phyloP scores from a whole-genome alignment of 2,888 invertebrate species.

The Sarcophaga subvicina region DNA sequence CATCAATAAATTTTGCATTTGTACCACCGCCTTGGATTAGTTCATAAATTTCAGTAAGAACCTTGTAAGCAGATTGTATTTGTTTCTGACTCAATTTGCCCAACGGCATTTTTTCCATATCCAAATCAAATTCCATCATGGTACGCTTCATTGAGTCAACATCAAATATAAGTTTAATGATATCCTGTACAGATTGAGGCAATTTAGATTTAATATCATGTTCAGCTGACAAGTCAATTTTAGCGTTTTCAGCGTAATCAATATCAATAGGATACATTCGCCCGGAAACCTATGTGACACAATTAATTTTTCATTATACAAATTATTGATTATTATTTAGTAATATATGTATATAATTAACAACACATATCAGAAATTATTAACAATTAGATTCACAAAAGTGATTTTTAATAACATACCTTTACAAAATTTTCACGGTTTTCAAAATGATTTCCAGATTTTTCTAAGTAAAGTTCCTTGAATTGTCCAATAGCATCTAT shows the following conservation, averaged over 20 bases:
- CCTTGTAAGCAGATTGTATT: slow-evolving; percentile 91
- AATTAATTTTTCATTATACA: too few relatives aligned
- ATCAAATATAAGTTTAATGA: slow-evolving; percentile 95
- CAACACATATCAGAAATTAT: too few relatives aligned
- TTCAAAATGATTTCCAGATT: slow-evolving; percentile 92
- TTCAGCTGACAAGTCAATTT: slow-evolving; percentile 79
- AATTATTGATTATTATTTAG: too few relatives aligned
- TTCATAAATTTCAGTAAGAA: slow-evolving; percentile 88
- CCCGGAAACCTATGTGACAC: slow-evolving; percentile 84
- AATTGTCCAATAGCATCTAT: slow-evolving; percentile 86
- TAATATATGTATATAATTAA: too few relatives aligned
- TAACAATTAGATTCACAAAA: background rate
- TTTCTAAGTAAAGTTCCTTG: slow-evolving; percentile 86
- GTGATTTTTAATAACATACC: slow-evolving; percentile 74
- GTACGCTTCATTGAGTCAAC: slow-evolving; percentile 95
- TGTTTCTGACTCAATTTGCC: slow-evolving; percentile 97
- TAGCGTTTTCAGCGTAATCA: slow-evolving; percentile 88
- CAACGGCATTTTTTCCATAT: slow-evolving; percentile 98
- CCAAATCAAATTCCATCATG: slow-evolving; percentile 97
- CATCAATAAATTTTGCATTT: slow-evolving; percentile 87
- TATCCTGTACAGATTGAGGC: slow-evolving; percentile 88
- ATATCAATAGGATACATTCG: slow-evolving; percentile 89
- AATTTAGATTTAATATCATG: slow-evolving; percentile 85
- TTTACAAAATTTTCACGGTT: slow-evolving; percentile 86
- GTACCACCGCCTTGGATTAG: slow-evolving; percentile 83